A percentile compares a stretch with the other conserved stretches of the same genome.
phyloP scores from a whole-genome alignment of 92 coral and sea anemone species.

The Siderastrea siderea region DNA sequence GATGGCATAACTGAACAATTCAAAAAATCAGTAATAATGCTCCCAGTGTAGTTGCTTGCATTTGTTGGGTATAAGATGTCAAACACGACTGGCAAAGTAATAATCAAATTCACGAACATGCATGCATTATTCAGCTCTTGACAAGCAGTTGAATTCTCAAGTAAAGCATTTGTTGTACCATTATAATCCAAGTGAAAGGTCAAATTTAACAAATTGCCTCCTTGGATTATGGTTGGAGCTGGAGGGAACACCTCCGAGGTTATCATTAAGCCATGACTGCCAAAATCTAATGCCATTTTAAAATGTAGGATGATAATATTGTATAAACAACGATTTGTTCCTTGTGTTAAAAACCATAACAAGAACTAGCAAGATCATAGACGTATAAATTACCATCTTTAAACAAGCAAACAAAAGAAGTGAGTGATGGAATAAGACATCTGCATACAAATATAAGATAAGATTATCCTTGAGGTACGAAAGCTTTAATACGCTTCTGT shows the following conservation, averaged over 20 bases:
- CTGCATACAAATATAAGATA: neutral
- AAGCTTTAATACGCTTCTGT: too few species aligned
- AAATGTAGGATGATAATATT: neutral
- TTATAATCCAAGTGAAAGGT: slow-evolving; percentile 62
- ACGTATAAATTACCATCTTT: neutral
- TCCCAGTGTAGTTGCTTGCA: slow-evolving; percentile 11
- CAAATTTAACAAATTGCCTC: slow-evolving; percentile 68
- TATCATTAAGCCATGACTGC: slow-evolving; percentile 9
- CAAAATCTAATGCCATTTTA: slow-evolving; percentile 32
- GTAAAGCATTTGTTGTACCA: slow-evolving; percentile 50
- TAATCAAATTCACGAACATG: slow-evolving; percentile 53
- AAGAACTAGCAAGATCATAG: neutral
- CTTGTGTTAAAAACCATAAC: neutral
- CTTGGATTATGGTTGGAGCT: slow-evolving; percentile 67
- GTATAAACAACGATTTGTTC: neutral
- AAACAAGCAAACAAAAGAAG: slow-evolving; percentile 1
- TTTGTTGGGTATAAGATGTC: slow-evolving; percentile 46
- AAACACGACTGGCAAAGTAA: slow-evolving; percentile 72
- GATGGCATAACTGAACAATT: slow-evolving; percentile 66
- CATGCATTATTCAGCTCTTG: slow-evolving; percentile 34
- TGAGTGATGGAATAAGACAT: neutral
- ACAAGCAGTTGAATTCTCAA: slow-evolving; percentile 75
- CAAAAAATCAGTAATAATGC: slow-evolving; percentile 58
- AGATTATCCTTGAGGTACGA: too few species aligned
- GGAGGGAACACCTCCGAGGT: slow-evolving; percentile 23